Percentiles rank a stretch among this genome's conserved stretches.
These are phyloP conservation scores for Aphelenchoides besseyi DNA, from an alignment of 1,140 invertebrate genomes.

Conservation along the genomic window DNA sequence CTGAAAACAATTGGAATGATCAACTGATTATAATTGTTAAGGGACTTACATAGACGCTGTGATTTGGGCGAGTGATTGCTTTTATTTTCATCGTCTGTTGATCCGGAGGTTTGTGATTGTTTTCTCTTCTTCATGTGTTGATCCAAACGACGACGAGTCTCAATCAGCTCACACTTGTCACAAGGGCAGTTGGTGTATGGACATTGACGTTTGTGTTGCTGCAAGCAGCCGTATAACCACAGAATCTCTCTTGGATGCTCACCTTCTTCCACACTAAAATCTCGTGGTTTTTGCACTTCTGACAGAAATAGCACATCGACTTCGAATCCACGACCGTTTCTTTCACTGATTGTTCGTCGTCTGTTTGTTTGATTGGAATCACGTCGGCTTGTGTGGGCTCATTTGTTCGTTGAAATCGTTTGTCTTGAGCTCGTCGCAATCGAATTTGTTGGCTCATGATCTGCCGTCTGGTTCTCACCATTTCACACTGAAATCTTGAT, in stretches of 20 bases:
- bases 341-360: constrained; percentile 17
- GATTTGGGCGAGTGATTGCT: too few relatives aligned
- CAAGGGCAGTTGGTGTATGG: constrained; percentile 49
- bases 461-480: constrained; percentile 50
- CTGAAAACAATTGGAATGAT: too few relatives aligned
- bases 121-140: constrained; percentile 53
- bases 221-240: too few relatives aligned
- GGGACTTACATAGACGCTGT: too few relatives aligned
- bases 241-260: too few relatives aligned
- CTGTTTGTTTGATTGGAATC: constrained; percentile 22
- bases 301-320: constrained; percentile 61
- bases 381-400: constrained; percentile 42
- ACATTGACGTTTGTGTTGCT: constrained; percentile 55
- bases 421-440: constrained; percentile 56
- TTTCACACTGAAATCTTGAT: constrained; percentile 58
- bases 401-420: constrained; percentile 51
- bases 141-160: constrained; percentile 52
- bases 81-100: too few relatives aligned
- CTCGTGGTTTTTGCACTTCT: constrained; percentile 59
- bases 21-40: too few relatives aligned
- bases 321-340: constrained; percentile 23
- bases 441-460: constrained; percentile 61
- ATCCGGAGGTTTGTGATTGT: too few relatives aligned
- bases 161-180: constrained; percentile 54
- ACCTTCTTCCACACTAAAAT: too few relatives aligned